Percentiles rank a stretch among this genome's conserved stretches.
These are phyloP conservation scores for Thamnaconus septentrionalis DNA, from an alignment of 2,113 vertebrate genomes.

Conservation along the genomic window DNA sequence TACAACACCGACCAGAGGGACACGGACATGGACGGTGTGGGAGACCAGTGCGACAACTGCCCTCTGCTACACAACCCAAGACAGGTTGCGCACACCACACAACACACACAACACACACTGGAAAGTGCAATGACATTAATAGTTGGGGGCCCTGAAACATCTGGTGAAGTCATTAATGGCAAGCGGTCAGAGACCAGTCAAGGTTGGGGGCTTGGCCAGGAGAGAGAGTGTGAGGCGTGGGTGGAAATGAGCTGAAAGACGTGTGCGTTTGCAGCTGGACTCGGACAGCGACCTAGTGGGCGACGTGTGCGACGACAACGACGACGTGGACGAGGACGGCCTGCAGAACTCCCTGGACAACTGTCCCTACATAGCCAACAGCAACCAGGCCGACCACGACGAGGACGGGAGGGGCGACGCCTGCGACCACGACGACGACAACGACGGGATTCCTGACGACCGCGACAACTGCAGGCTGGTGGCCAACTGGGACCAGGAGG, in stretches of 20 bases:
- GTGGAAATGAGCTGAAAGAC: not conserved
- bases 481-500: constrained; percentile 90
- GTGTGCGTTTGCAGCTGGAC: constrained; percentile 81
- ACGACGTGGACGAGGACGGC: constrained; percentile 97
- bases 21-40: constrained; percentile 92
- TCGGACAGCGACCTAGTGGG: constrained; percentile 96
- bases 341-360: constrained; percentile 99
- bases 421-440: constrained; percentile 99
- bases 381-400: constrained; percentile 97
- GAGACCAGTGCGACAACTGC: constrained; percentile 98
- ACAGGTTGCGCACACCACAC: constrained; percentile 78
- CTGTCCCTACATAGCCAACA: constrained; percentile 96
- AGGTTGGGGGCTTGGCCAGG: too few species aligned
- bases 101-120: too few species aligned
- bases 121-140: too few species aligned
- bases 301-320: constrained; percentile 95
- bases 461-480: constrained; percentile 94
- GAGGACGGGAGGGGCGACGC: constrained; percentile 97
- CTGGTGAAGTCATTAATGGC: too few species aligned
- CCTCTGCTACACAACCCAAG: constrained; percentile 96
- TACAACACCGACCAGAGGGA: constrained; percentile 98
- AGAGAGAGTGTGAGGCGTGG: too few species aligned
- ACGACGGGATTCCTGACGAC: constrained; percentile 94
- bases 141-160: too few species aligned
- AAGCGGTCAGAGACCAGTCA: too few species aligned